A percentile compares a stretch with the other conserved stretches of the same genome.
These are phyloP conservation scores for Unio delphinus DNA, from an alignment of 2,888 invertebrate species.

Conservation along the genomic window DNA sequence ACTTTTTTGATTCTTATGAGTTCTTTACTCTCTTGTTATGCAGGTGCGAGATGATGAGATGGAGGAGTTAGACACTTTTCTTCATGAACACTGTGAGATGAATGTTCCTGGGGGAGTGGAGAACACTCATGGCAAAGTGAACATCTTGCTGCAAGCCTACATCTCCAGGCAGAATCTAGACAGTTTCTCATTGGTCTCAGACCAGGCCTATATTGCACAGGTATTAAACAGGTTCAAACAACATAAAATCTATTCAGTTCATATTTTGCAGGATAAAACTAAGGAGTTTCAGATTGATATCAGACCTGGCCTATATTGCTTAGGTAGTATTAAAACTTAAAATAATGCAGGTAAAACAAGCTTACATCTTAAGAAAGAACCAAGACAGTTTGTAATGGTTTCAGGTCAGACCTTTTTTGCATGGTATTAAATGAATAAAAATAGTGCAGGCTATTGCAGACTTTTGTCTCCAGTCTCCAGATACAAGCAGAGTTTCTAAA, in stretches of 20 bases:
- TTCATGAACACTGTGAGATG: constrained; percentile 82
- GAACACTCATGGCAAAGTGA: constrained; percentile 87
- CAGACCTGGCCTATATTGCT: constrained; percentile 1
- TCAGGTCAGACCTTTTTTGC: no score
- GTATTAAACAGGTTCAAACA: constrained; percentile 71
- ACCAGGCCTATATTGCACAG: constrained; percentile 90
- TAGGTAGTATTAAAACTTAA: background rate
- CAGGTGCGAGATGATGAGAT: constrained; percentile 95
- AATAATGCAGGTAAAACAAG: no score
- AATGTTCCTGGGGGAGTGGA: constrained; percentile 87
- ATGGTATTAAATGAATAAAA: no score
- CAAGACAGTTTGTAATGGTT: no score
- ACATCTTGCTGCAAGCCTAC: constrained; percentile 88
- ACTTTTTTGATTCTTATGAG: no score
- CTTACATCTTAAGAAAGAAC: no score
- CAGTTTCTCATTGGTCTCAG: constrained; percentile 89
- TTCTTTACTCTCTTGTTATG: constrained; percentile 15
- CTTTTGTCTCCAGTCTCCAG: no score
- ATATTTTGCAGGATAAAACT: no score
- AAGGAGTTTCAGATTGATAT: background rate
- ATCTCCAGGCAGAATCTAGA: constrained; percentile 86
- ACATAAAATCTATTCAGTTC: no score
- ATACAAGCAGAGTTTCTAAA: no score
- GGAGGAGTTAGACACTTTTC: constrained; percentile 87
- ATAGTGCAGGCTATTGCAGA: no score